phyloP scores from a whole-genome alignment of 1,140 invertebrate species.

The Drosophila setifemur region DNA sequence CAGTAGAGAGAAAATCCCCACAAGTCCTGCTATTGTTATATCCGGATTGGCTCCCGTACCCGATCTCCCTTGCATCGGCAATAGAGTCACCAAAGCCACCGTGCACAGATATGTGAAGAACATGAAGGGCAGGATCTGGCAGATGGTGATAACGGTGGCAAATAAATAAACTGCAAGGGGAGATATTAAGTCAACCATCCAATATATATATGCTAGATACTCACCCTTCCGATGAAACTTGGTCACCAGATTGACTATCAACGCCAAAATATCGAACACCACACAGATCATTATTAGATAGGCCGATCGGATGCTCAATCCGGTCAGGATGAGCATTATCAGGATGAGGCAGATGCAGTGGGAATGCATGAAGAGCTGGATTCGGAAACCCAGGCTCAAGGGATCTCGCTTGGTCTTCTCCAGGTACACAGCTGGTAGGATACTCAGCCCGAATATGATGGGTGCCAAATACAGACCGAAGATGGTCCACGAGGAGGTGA shows the following conservation, averaged over 20 bases:
- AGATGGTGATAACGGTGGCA: slow-evolving; percentile 84
- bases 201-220: neutral
- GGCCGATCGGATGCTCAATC: slow-evolving; percentile 58
- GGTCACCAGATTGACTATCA: slow-evolving; percentile 56
- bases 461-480: slow-evolving; percentile 85
- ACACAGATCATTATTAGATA: slow-evolving; percentile 70
- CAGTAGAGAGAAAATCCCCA: slow-evolving; percentile 81
- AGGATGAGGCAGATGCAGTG: slow-evolving; percentile 66
- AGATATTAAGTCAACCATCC: neutral
- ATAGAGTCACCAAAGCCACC: slow-evolving; percentile 86
- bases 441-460: slow-evolving; percentile 80
- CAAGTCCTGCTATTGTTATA: slow-evolving; percentile 82
- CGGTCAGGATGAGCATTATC: slow-evolving; percentile 58
- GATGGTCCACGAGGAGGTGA: slow-evolving; percentile 86
- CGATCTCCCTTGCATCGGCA: slow-evolving; percentile 87
- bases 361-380: slow-evolving; percentile 71
- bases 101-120: slow-evolving; percentile 86
- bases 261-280: slow-evolving; percentile 71
- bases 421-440: slow-evolving; percentile 81
- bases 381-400: slow-evolving; percentile 56
- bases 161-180: slow-evolving; percentile 84
- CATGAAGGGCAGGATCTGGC: slow-evolving; percentile 79
- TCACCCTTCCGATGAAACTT: slow-evolving; percentile 57
- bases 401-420: slow-evolving; percentile 84
- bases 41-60: slow-evolving; percentile 86